Conservation (phyloP, 2,113 vertebrate species). For the Stomatorhinus ivindoensis region DNA sequence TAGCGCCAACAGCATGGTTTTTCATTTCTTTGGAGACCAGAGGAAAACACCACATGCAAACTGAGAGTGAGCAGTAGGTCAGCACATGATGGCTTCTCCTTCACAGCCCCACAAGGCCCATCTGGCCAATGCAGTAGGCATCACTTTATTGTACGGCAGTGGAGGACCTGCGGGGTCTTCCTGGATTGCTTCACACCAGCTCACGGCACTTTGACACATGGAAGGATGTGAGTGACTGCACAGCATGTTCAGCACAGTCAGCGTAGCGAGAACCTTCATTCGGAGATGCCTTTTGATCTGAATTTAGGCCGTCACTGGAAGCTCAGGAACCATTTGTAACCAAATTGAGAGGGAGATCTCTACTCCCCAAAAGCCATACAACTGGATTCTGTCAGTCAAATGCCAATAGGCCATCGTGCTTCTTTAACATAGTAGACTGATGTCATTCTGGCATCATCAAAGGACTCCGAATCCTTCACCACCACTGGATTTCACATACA, state of each 20-base stretch:
- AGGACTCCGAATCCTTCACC: neutral
- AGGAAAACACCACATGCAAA: neutral
- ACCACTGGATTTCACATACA: neutral
- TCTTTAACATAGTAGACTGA: neutral
- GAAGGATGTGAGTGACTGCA: neutral
- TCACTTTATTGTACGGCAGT: neutral
- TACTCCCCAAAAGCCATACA: neutral
- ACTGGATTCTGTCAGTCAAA: neutral
- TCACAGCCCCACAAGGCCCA: neutral
- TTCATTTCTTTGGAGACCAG: neutral
- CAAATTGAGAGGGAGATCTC: neutral
- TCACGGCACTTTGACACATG: neutral
- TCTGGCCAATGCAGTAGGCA: neutral
- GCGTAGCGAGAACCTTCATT: neutral
- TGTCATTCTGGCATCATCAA: neutral
- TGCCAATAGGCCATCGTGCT: neutral
- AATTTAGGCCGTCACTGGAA: neutral
- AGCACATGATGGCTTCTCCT: neutral
- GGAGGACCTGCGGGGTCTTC: neutral
- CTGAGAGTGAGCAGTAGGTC: neutral
- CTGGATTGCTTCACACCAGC: neutral
- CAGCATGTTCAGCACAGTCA: neutral
- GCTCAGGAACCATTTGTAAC: neutral
- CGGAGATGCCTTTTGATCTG: neutral
- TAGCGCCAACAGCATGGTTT: neutral